phyloP scores from a whole-genome alignment of 2,797 vertebrate genomes.

The Coendou prehensilis region DNA sequence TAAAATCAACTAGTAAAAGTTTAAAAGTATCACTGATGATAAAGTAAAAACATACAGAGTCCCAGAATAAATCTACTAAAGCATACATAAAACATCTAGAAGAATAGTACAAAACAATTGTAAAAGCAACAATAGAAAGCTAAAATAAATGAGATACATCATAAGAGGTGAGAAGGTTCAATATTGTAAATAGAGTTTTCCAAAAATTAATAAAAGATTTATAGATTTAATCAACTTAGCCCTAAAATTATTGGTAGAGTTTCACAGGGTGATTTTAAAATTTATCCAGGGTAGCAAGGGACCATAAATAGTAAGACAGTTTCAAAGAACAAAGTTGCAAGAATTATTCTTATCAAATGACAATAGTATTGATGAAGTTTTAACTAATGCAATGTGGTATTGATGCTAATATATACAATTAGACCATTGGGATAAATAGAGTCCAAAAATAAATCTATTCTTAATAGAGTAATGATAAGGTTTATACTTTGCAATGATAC shows the following conservation, averaged over 20 bases:
- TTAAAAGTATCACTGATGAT: background rate
- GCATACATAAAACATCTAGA: background rate
- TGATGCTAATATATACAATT: background rate
- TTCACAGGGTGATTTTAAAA: constrained; percentile 62
- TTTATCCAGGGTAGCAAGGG: background rate
- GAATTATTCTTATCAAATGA: background rate
- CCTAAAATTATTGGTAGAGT: constrained; percentile 26
- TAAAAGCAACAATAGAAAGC: background rate
- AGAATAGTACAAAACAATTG: constrained; percentile 37
- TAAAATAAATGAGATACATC: constrained; percentile 1
- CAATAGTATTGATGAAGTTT: background rate
- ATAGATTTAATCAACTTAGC: constrained; percentile 24
- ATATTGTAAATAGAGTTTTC: background rate
- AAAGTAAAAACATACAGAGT: background rate
- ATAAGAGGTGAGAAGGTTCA: constrained; percentile 2
- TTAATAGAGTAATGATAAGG: constrained; percentile 3
- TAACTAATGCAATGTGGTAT: background rate
- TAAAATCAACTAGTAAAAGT: background rate
- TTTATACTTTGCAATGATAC: constrained; percentile 1
- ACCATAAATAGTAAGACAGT: background rate
- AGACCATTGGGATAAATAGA: constrained; percentile 27
- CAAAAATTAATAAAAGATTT: background rate
- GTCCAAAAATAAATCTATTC: background rate
- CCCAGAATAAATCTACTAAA: constrained; percentile 30
- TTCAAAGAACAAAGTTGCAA: constrained; percentile 6